Conservation (phyloP, 2,888 invertebrate species). For the Andrena minutula region DNA sequence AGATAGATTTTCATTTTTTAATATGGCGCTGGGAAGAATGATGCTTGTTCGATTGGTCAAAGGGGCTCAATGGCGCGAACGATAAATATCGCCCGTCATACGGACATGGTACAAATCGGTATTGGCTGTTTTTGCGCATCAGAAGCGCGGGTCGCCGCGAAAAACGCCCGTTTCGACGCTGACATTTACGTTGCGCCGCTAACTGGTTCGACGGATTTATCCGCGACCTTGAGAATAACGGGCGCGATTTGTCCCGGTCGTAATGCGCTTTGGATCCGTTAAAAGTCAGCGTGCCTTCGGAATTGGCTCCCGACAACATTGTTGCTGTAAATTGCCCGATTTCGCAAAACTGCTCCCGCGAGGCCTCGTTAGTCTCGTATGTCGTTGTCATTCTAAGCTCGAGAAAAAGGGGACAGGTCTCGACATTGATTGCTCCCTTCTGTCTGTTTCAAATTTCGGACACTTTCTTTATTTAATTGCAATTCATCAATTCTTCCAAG, state of each 20-base stretch:
- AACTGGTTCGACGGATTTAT: constrained; percentile 58
- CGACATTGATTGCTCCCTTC: constrained; percentile 3
- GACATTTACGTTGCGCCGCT: constrained; percentile 28
- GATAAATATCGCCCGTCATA: background rate
- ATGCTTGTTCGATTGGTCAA: background rate
- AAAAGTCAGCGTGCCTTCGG: constrained; percentile 34
- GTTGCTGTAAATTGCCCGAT: constrained; percentile 57
- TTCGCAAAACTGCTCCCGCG: constrained; percentile 53
- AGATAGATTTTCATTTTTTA: too few species aligned
- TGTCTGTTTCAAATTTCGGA: background rate
- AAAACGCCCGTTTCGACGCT: constrained; percentile 29
- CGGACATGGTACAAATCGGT: constrained; percentile 35
- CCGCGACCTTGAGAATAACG: constrained; percentile 55
- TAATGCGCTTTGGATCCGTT: constrained; percentile 52
- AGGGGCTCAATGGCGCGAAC: background rate
- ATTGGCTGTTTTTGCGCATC: constrained; percentile 37
- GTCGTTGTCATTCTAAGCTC: background rate
- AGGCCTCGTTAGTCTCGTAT: constrained; percentile 3
- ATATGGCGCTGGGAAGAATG: background rate
- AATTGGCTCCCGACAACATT: constrained; percentile 67
- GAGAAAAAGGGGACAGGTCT: background rate
- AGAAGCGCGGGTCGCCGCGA: constrained; percentile 38
- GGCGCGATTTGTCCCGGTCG: constrained; percentile 43
- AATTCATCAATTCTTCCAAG: background rate
- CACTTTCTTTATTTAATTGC: background rate